Evolutionary conservation across 2,888 invertebrate genomes (phyloP), one percentile per base, ranked within the genome.

Genomic region (Chymomyza caudatula): DNA sequence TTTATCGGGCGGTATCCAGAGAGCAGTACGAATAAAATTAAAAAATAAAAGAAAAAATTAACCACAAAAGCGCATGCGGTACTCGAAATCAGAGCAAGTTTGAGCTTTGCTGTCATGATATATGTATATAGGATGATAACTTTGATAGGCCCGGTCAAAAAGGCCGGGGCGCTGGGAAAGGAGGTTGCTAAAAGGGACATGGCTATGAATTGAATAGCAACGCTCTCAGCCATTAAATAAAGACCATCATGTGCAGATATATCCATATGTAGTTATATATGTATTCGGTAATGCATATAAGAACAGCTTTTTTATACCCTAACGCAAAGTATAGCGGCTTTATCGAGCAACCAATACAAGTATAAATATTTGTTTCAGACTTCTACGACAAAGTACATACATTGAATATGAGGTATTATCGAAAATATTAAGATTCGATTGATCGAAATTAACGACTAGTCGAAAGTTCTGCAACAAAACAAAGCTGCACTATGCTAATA

Each of bases 151-250:
- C 8, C 11, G n/a, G n/a, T n/a, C n/a, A n/a, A n/a, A n/a, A n/a
- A n/a, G n/a, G n/a, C 6, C 29, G 11, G 11, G 29, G 11, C 29
- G 4, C 11, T 2, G 11, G 0, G 29, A 37, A 11, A 37, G 29
- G 2, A 11, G 2, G 29, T 2, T 37, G 29, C 2, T 8, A 8
- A 37, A 37, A 37, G 1, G 29, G 29, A 63, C 81, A 69, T 85
- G 85, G 80, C 73, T 85, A 85, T 80, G 80, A 85, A 84, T 80
- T 80, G 76, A 80, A 85, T 73, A 70, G 29, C 29, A 37, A 37
- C 11, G 29, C 29, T 37, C 11, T 11, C 1, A 13, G 29, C 29
- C 11, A 11, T 37, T 37, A 11, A 37, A 11, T 37, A 37, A 8
- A 37, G 11, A 37, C 8, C 8, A 37, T 11, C n/a, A n/a, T n/a